Percentiles rank a stretch among this genome's conserved stretches.
Conservation (phyloP, 1,140 invertebrate genomes). For the Metopolophium dirhodum region DNA sequence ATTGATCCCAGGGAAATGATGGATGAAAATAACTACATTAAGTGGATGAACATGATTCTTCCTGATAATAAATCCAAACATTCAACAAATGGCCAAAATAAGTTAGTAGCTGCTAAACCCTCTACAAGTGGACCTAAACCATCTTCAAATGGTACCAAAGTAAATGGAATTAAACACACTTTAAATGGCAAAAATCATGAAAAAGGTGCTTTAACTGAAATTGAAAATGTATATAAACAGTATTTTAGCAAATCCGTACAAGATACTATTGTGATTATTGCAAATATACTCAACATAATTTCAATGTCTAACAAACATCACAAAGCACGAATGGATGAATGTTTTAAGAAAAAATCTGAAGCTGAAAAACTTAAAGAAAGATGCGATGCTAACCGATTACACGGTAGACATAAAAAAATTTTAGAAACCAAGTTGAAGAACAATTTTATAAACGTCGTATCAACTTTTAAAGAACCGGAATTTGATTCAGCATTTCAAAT, state of each 20-base stretch:
- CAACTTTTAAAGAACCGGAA: not conserved
- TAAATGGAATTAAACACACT: not conserved
- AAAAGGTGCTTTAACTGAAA: not conserved
- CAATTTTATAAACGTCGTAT: not conserved
- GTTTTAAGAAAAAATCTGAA: conserved; percentile 42
- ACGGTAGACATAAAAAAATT: conserved; percentile 27
- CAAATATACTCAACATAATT: conserved; percentile 44
- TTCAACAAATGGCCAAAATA: not conserved
- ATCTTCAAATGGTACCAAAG: not conserved
- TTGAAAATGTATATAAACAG: conserved; percentile 8
- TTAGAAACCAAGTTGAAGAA: conserved; percentile 14
- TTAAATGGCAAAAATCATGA: fast-evolving
- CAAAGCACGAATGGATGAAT: conserved; percentile 46
- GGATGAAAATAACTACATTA: not conserved
- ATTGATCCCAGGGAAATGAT: not conserved
- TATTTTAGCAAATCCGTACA: conserved; percentile 41
- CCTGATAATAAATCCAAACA: no score
- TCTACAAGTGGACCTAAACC: not conserved
- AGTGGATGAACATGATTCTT: no score
- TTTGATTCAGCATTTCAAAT: conserved; percentile 42
- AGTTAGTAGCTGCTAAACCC: not conserved
- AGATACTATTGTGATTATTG: conserved; percentile 42
- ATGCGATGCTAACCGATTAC: conserved; percentile 39
- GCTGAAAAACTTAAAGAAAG: conserved; percentile 53
- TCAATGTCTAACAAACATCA: conserved; percentile 47